Conservation (phyloP, 2,888 invertebrate genomes). For the Arrhopalites spinosus region DNA sequence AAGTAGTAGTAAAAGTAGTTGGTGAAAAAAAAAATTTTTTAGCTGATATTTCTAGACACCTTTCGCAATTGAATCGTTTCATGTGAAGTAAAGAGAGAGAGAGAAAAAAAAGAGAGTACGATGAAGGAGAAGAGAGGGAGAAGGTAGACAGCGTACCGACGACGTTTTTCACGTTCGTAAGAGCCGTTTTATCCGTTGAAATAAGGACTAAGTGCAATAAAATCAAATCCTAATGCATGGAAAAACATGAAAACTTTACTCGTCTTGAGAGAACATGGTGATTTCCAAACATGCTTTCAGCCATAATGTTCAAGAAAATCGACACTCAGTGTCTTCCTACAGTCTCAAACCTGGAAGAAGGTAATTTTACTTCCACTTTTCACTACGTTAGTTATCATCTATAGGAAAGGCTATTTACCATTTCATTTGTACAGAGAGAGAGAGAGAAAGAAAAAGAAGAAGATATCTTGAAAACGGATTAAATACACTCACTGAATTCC, state of each 20-base stretch:
- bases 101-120: neutral
- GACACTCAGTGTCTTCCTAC: constrained; percentile 2
- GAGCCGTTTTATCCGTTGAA: too few species aligned
- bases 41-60: neutral
- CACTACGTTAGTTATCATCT: constrained; percentile 15
- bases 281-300: constrained; percentile 19
- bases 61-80: too few species aligned
- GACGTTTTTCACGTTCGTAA: too few species aligned
- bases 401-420: constrained; percentile 7
- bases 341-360: neutral
- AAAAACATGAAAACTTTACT: constrained; percentile 29
- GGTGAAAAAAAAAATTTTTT: too few species aligned
- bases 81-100: neutral
- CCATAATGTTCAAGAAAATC: constrained; percentile 23
- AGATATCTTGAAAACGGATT: constrained; percentile 13
- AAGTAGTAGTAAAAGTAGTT: too few species aligned
- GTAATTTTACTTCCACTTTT: constrained; percentile 21
- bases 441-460: too few species aligned
- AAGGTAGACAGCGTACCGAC: too few species aligned
- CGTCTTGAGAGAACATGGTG: constrained; percentile 10
- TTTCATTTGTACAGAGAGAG: too few species aligned
- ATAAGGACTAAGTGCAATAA: constrained; percentile 13
- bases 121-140: too few species aligned
- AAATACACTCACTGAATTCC: neutral
- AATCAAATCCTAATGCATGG: constrained; percentile 32